These are phyloP conservation scores for Megalopta genalis DNA, from an alignment of 1,140 invertebrate species.

Conservation along the genomic window DNA sequence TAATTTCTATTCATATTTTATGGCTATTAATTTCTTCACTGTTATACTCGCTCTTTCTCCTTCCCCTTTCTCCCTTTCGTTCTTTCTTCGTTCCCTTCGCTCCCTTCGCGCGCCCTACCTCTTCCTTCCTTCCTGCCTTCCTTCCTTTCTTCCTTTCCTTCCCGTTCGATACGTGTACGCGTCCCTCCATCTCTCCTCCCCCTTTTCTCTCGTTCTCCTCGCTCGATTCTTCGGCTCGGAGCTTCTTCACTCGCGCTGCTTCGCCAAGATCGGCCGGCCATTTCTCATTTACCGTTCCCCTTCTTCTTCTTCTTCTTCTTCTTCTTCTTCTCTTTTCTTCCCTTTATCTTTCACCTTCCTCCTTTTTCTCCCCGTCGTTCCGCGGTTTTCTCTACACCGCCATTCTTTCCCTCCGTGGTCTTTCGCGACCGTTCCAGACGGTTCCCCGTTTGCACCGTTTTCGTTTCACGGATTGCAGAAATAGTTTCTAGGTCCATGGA, in stretches of 20 bases:
- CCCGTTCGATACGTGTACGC: too few species aligned
- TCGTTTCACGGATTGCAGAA: too few species aligned
- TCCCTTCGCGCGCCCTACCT: background rate
- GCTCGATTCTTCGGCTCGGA: slow-evolving; percentile 11
- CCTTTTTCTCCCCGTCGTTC: too few species aligned
- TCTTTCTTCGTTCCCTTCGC: slow-evolving; percentile 12
- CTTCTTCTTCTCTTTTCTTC: background rate
- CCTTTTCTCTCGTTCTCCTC: background rate
- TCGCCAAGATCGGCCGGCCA: slow-evolving; percentile 21
- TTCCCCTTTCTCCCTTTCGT: slow-evolving; percentile 26
- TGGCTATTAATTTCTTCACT: slow-evolving; percentile 81
- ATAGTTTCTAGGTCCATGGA: too few species aligned
- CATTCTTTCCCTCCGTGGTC: too few species aligned
- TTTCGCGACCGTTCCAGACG: too few species aligned
- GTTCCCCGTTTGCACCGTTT: too few species aligned
- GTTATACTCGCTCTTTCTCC: slow-evolving; percentile 69
- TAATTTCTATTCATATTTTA: slow-evolving; percentile 82
- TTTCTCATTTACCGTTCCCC: slow-evolving; percentile 37
- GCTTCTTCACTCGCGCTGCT: slow-evolving; percentile 30
- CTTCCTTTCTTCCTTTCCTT: background rate
- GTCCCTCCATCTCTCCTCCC: too few species aligned
- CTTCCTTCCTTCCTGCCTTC: slow-evolving; percentile 6
- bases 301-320: slow-evolving; percentile 3
- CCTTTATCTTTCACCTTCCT: background rate
- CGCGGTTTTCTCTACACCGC: background rate